Conservation (phyloP, 1,140 invertebrate genomes). For the Heliconius himera region DNA sequence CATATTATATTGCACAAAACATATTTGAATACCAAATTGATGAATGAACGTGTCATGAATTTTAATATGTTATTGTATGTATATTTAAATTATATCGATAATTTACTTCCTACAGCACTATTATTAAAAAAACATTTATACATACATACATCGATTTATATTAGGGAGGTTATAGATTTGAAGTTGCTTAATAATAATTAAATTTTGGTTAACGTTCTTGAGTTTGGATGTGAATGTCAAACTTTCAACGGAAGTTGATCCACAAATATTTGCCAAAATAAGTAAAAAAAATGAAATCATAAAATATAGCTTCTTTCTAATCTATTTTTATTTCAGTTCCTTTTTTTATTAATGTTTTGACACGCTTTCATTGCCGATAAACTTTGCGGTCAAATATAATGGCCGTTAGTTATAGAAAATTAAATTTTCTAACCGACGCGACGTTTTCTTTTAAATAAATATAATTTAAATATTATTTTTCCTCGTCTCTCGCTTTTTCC, state of each 20-base stretch:
- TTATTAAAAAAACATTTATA: background rate
- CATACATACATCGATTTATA: background rate
- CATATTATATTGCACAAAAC: slow-evolving; percentile 43
- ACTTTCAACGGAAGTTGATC: background rate
- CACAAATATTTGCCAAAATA: background rate
- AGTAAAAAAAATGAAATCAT: background rate
- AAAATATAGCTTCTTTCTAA: background rate
- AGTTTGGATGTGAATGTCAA: too few relatives aligned
- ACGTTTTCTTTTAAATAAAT: background rate
- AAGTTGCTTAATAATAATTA: background rate
- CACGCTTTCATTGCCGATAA: slow-evolving; percentile 33
- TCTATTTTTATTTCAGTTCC: background rate
- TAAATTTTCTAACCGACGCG: slow-evolving; percentile 35
- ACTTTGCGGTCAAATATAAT: slow-evolving; percentile 42
- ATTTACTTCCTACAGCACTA: slow-evolving; percentile 1
- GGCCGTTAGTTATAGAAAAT: slow-evolving; percentile 40
- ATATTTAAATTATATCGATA: slow-evolving; percentile 3
- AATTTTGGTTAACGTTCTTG: too few relatives aligned
- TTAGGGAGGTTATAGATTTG: background rate
- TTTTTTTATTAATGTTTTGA: slow-evolving; percentile 3
- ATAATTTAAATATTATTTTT: too few relatives aligned
- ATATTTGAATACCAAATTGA: slow-evolving; percentile 43
- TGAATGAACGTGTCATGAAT: background rate
- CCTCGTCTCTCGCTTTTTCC: too few relatives aligned
- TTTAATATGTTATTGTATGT: background rate